phyloP scores from a whole-genome alignment of 1,140 invertebrate species.

The Brevipalpus yothersi region DNA sequence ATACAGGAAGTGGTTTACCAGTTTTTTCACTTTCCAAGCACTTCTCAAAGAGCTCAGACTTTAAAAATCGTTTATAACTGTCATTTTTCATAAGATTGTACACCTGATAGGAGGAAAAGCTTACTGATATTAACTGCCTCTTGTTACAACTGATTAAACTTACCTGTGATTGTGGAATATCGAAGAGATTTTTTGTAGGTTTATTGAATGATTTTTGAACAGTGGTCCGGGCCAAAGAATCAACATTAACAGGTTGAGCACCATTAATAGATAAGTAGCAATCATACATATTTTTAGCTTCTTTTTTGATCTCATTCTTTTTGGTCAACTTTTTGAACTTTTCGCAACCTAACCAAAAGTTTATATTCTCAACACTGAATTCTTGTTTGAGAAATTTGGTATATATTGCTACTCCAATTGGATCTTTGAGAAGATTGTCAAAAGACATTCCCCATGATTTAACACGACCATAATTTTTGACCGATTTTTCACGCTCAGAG shows the following conservation, averaged over 20 bases:
- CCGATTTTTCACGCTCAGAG: neutral
- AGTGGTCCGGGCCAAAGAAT: neutral
- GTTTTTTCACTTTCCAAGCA: neutral
- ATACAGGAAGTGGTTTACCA: neutral
- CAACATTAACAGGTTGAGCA: neutral
- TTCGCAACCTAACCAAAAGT: slow-evolving; percentile 34
- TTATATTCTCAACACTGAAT: slow-evolving; percentile 34
- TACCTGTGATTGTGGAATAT: neutral
- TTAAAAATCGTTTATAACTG: neutral
- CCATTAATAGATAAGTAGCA: neutral
- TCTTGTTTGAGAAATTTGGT: slow-evolving; percentile 26
- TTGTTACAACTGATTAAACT: neutral
- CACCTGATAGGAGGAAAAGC: neutral
- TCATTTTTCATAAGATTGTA: neutral
- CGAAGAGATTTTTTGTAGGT: neutral
- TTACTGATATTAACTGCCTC: too few relatives aligned
- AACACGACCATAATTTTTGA: neutral
- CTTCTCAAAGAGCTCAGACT: neutral
- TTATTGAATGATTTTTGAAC: neutral
- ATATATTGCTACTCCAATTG: neutral
- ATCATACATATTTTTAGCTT: neutral
- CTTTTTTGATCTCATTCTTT: neutral
- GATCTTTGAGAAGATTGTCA: neutral
- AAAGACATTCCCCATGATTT: neutral
- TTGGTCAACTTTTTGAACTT: slow-evolving; percentile 23